Base-by-base conservation (phyloP, 2,888 invertebrate genomes). In the Pachydiplax longipennis region DNA sequence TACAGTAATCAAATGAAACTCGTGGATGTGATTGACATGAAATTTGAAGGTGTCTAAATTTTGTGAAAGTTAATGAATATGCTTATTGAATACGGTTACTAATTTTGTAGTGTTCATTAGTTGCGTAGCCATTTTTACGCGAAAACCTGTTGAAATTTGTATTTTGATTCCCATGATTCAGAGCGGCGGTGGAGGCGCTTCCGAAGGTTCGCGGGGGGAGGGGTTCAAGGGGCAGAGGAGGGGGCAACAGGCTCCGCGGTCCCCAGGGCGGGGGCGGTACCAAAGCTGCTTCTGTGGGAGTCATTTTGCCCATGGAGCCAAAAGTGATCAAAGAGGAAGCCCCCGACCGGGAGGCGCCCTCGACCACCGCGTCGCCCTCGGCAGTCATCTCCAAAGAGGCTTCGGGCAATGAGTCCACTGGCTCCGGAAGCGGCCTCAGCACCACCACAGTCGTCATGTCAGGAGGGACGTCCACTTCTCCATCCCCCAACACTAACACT, bases 301-400 rank as follows among this genome's bases (percentile, higher is more conserved):
- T 90, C 90, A 90, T 53, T 18, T 53, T 53, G 53, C 83, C 81
- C 61, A 95, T 95, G 94, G 95, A 95, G 93, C 95, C 95, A 91
- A 95, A 95, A 93, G 93, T 95, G 92, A 95, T 95, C 93, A 95
- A 95, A 93, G 95, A 95, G 93, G 95, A 95, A 94, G 94, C 94
- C 91, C 94, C 94, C 73, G 95, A 95, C 91, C 95, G 95, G 93
- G 95, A 95, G 93, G 93, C 93, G 93, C 93, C 93, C 93, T 92
- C 92, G 92, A 93, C 93, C 92, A 92, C 92, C 92, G 87, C 87
- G 0, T 58, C 91, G 13, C 44, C 91, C 1, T 61, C 91, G 22
- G 65, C 61, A 10, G 61, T 18, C 22, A 25, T 58, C 83, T 22
- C 65, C 87, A 87, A 87, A 37, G 61, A 37, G 31, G 35, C 83